Base-by-base conservation (phyloP, 2,888 invertebrate genomes). In the Sinhomidia bicolor region DNA sequence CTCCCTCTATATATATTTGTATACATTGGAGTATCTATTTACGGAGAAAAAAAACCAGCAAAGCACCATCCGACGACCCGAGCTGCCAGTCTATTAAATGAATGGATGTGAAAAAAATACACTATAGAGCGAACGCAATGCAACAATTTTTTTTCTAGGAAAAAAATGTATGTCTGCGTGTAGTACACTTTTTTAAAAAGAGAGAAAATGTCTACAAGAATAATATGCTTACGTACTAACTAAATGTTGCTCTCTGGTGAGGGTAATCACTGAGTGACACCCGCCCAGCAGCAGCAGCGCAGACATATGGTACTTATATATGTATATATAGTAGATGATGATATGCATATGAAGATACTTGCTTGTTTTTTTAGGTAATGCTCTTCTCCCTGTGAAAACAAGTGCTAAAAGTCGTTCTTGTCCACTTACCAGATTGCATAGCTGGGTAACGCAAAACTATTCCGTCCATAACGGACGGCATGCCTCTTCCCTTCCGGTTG, bases 401-500 rank as follows among this genome's bases (percentile, higher is more conserved):
- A 44, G 78, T 81, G 86, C 62, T 80, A 87, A 87, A 76, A 81
- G 65, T 84, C 68, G 71, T 84, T 89, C 85, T 84, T 81, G 86
- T 79, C 85, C 90, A 91, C 92, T 92, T 92, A 92, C 92, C 92
- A 90, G 91, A 91, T 91, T 92, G 92, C 92, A 92, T 92, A 36
- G 90, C 96, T 14, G 96, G 96, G 93, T 97, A 97, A 89, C 96
- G 95, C 94, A 97, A 96, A 80, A 96, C 95, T 92, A 97, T 95
- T 93, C 97, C 97, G 93, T 96, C 96, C 80, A 97, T 94, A 44
- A 95, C 94, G 90, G 96, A 95, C 14, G 96, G 95, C 85, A 95
- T 94, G 93, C 97, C 97, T 84, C 96, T 95, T 57, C 97, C 97
- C 94, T 97, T 97, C 92, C 96, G 95, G 95, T 97, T 97, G 93